These are phyloP conservation scores for Horisme vitalbata DNA, from an alignment of 2,888 invertebrate genomes.

Conservation along the genomic window DNA sequence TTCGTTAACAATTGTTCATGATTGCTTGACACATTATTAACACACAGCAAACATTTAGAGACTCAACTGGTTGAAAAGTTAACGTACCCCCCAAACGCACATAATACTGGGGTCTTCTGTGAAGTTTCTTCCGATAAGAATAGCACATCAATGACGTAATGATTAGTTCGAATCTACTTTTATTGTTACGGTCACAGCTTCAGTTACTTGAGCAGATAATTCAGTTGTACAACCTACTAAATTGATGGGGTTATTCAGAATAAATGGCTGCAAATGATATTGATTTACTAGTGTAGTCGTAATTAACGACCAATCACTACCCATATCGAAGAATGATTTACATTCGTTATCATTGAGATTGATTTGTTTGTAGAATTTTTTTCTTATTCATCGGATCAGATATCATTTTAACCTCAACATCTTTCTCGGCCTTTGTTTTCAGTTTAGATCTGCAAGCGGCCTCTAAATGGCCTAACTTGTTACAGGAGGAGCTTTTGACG, in stretches of 20 bases:
- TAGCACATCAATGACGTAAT: conserved; percentile 1
- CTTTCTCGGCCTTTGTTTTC: not conserved
- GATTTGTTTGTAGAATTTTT: not conserved
- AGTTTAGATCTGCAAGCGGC: conserved; percentile 19
- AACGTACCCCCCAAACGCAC: conserved; percentile 1
- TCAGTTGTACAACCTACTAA: not conserved
- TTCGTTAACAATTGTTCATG: not conserved
- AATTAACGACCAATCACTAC: conserved; percentile 15
- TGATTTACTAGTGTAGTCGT: conserved; percentile 14
- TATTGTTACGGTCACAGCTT: not conserved
- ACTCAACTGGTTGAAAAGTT: not conserved
- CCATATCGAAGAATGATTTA: conserved; percentile 2
- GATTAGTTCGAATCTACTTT: not conserved
- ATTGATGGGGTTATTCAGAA: not conserved
- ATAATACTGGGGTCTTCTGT: not conserved
- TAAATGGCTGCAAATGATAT: no score
- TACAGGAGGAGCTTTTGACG: conserved; percentile 30
- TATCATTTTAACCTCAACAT: not conserved
- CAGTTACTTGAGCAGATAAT: conserved; percentile 2
- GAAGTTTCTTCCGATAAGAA: conserved; percentile 1
- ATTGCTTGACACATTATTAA: not conserved
- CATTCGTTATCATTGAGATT: not conserved
- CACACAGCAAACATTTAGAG: not conserved
- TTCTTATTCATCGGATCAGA: not conserved
- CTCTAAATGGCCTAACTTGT: conserved; percentile 32